Evolutionary conservation across 1,140 invertebrate genomes (phyloP).

Genomic region (Mercenaria mercenaria): DNA sequence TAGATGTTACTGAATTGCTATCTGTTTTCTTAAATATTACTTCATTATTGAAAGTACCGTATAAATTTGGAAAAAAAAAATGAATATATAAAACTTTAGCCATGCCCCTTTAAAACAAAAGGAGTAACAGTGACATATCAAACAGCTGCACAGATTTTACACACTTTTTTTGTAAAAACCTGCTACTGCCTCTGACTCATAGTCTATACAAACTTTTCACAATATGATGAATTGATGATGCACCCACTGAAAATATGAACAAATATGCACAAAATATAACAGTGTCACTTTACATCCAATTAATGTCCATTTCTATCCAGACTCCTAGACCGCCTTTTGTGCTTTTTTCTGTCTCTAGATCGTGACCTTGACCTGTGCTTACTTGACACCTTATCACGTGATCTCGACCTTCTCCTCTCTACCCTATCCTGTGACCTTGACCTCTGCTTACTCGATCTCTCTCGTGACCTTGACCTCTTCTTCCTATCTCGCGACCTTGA

Average conservation of each 20-base stretch:
- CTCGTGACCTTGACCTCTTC: constrained; percentile 45
- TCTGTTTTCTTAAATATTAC: too few species aligned
- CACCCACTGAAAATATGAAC: background rate
- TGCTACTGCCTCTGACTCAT: too few species aligned
- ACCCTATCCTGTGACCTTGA: constrained; percentile 63
- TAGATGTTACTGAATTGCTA: too few species aligned
- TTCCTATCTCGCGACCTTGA: constrained; percentile 48
- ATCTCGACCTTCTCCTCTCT: constrained; percentile 55
- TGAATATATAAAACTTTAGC: too few species aligned
- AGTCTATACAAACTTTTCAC: too few species aligned
- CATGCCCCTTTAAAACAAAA: too few species aligned
- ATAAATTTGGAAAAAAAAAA: too few species aligned
- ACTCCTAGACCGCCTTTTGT: constrained; percentile 32
- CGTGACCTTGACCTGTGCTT: constrained; percentile 47
- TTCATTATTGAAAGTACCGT: too few species aligned
- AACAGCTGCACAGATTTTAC: too few species aligned
- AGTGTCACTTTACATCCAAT: background rate
- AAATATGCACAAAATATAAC: background rate
- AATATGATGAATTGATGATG: too few species aligned
- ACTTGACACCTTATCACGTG: background rate
- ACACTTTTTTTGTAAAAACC: too few species aligned
- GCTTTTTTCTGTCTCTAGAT: constrained; percentile 48
- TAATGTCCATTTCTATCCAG: constrained; percentile 17
- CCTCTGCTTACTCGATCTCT: constrained; percentile 42
- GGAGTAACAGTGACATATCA: too few species aligned